Evolutionary conservation across 2,797 vertebrate species (phyloP), one percentile per base, ranked within the genome.

Genomic region (Luscinia luscinia): DNA sequence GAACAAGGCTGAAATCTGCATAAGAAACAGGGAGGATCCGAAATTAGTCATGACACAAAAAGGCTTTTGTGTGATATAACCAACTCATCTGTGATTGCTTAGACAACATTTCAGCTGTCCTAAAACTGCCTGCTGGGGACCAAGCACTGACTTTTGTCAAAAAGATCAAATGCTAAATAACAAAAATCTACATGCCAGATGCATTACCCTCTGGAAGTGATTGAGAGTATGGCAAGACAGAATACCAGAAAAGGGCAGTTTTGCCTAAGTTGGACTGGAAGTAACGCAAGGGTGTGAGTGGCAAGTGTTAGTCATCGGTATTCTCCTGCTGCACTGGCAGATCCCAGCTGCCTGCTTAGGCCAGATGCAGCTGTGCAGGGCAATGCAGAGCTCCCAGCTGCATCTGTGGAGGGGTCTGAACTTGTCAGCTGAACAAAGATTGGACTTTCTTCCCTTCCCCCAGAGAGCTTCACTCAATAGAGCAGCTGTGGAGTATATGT

Each of bases 31-130:
- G 89, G 68, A 83, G 64, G 75, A 64, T 87, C 34, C 74, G 41
- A 85, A 90, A 93, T 87, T 55, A 89, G 46, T 85, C 84, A 70
- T 77, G 84, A 92, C 78, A 90, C 80, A 89, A 90, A 85, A 93
- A 87, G 41, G 45, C 54, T 93, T 93, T 93, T 94, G 89, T 96
- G 61, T 79, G 68, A 83, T 80, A 79, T 36, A 67, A 92, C 63
- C 34, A 57, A 36, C 54, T 83, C 41, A 38, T 93, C 74, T 83
- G 54, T 70, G 54, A 58, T 43, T 61, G 32, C 63, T 78, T 40
- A 86, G 63, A 69, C 51, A 76, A 58, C 46, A 59, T 9, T 78
- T 93, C 84, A 89, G 62, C 89, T 89, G 63, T 89, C 72, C 43
- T 89, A 61, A 77, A 85, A 66, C 81, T 58, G 70, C 63, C 66